Conservation (phyloP, 1,140 invertebrate species). For the Saxidomus purpurata region DNA sequence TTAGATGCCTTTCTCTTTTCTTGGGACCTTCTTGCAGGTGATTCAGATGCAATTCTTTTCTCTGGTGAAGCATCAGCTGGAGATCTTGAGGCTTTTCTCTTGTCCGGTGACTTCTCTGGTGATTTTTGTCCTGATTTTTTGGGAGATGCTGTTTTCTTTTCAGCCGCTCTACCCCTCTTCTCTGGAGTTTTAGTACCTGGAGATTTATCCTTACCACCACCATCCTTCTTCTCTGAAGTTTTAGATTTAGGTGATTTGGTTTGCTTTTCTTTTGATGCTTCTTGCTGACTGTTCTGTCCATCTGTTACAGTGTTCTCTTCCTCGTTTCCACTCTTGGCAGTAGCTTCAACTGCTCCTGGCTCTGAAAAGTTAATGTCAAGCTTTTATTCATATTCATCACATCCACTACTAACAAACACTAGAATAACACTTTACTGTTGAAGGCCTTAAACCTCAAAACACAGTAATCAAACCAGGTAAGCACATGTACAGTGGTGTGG, state of each 20-base stretch:
- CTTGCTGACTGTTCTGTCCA: not conserved
- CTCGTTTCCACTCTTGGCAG: not conserved
- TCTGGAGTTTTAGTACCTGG: not conserved
- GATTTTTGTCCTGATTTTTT: not conserved
- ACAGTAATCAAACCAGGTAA: too few species aligned
- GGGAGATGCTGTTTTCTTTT: not conserved
- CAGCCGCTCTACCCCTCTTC: not conserved
- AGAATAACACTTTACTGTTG: too few species aligned
- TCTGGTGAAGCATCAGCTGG: conserved; percentile 26
- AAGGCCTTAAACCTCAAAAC: too few species aligned
- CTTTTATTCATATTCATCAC: too few species aligned
- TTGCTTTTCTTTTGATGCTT: not conserved
- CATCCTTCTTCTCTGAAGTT: not conserved
- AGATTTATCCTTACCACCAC: not conserved
- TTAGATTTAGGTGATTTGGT: not conserved
- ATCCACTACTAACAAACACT: too few species aligned
- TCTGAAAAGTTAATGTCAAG: not conserved
- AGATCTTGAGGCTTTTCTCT: conserved; percentile 41
- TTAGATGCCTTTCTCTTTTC: conserved; percentile 49
- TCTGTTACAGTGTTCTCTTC: not conserved
- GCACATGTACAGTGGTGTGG: too few species aligned
- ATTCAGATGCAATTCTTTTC: conserved; percentile 49
- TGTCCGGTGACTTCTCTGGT: not conserved
- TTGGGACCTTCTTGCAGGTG: conserved; percentile 19
- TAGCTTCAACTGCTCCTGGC: not conserved